A percentile compares a stretch with the other conserved stretches of the same genome.
phyloP scores from a whole-genome alignment of 2,797 vertebrate genomes.

The Sebastes nivosus region DNA sequence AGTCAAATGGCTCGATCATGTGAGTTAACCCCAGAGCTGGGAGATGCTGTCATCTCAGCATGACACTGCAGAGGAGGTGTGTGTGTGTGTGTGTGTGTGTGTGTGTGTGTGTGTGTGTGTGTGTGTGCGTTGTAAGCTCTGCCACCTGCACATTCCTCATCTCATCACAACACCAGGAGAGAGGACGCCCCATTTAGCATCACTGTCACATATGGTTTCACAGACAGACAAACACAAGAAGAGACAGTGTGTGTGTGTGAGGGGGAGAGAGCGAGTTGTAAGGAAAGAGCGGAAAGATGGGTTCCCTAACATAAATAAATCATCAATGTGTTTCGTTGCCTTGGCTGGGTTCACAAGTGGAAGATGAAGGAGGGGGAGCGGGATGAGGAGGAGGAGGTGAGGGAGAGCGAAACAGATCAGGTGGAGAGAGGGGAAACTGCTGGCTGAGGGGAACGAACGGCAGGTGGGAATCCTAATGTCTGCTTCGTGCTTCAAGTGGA shows the following conservation, averaged over 20 bases:
- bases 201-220: slow-evolving; percentile 69
- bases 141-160: slow-evolving; percentile 56
- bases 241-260: slow-evolving; percentile 6
- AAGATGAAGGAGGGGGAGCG: slow-evolving; percentile 36
- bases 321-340: slow-evolving; percentile 56
- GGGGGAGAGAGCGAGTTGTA: slow-evolving; percentile 4
- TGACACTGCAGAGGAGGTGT: neutral
- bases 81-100: neutral
- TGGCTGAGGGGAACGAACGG: slow-evolving; percentile 30
- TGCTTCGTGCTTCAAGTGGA: slow-evolving; percentile 27
- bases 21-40: slow-evolving; percentile 20
- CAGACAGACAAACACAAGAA: slow-evolving; percentile 54
- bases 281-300: slow-evolving; percentile 25
- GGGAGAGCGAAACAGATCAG: slow-evolving; percentile 31
- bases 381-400: slow-evolving; percentile 31
- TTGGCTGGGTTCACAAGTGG: slow-evolving; percentile 49
- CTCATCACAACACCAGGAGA: slow-evolving; percentile 50
- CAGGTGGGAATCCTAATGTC: slow-evolving; percentile 62
- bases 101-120: neutral
- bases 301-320: slow-evolving; percentile 72
- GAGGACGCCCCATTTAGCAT: slow-evolving; percentile 66
- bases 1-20: slow-evolving; percentile 22
- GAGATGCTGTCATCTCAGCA: slow-evolving; percentile 36
- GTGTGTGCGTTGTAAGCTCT: slow-evolving; percentile 12
- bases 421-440: slow-evolving; percentile 23